These are phyloP conservation scores for Myopa tessellatipennis DNA, from an alignment of 2,888 invertebrate species.

Conservation along the genomic window DNA sequence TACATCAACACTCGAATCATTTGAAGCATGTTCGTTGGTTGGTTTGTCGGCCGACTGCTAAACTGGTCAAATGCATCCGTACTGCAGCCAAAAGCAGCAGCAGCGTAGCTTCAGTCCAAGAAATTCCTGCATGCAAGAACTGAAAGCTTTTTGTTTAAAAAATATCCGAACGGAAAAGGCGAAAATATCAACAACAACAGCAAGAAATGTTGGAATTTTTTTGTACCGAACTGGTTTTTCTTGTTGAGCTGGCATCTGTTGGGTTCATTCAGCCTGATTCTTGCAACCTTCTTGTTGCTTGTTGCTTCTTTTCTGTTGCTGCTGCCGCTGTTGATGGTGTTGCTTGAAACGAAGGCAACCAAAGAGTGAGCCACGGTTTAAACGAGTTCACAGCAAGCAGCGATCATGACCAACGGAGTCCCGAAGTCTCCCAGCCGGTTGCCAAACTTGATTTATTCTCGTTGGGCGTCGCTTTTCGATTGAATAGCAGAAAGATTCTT, in stretches of 20 bases:
- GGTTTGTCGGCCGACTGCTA: background rate
- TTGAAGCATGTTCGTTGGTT: conserved; percentile 4
- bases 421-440: background rate
- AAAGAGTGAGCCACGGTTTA: too few species aligned
- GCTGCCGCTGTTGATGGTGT: background rate
- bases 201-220: background rate
- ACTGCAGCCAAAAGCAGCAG: background rate
- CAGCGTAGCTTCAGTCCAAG: background rate
- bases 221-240: background rate
- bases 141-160: background rate
- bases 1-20: background rate
- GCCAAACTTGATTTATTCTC: background rate
- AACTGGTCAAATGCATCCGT: background rate
- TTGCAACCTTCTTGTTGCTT: too few species aligned
- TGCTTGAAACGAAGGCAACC: background rate
- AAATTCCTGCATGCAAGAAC: conserved; percentile 12
- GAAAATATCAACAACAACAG: background rate
- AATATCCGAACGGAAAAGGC: background rate
- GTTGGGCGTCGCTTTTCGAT: conserved; percentile 1
- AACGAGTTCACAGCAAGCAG: background rate
- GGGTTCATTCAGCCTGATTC: background rate
- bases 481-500: conserved; percentile 11
- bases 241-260: background rate
- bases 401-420: background rate
- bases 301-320: background rate